Evolutionary conservation across 2,113 vertebrate species (phyloP), one percentile per base, ranked within the genome.

Genomic region (Drymodes brunneopygia): DNA sequence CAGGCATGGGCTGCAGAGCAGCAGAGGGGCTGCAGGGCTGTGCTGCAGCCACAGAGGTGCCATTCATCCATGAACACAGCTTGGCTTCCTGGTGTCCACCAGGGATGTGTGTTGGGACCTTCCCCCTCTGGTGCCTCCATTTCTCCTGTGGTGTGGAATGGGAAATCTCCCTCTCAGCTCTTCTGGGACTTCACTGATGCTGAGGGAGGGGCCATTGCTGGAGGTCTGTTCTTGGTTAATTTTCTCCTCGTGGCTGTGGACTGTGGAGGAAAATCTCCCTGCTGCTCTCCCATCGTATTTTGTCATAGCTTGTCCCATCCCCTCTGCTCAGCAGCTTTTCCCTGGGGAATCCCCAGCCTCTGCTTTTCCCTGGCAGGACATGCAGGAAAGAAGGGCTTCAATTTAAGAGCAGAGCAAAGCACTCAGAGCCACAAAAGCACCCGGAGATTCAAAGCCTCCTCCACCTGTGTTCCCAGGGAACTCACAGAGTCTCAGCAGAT

Each of bases 1-100:
- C 29, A 6, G 45, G 38, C 4, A 2, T 0, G 57, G 89, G 47
- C 20, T 73, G 69, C 29, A 50, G 53, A 36, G 69, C 6, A 54
- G 67, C 47, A 38, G 80, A 81, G 48, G 18, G 33, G 33, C 35
- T 31, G 6, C 35, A 9, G 42, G 19, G 7, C 36, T 45, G 62
- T 16, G 35, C 67, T n/a, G 51, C 28, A 79, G 60, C 77, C 78
- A 50, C 51, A 14, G 53, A 61, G 66, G 29, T 72, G 62, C 51
- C 29, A 4, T 62, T 51, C 35, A 6, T 0, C 11, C 42, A 28
- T 4, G 0, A 22, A 4, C 31, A 9, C 2, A 73, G 56, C 10
- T 6, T 20, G 36, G 60, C 54, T 77, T 33, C 27, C 1, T 9
- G 29, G 35, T 7, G 74, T 38, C 65, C 44, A 2, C 60, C 11